phyloP scores from a whole-genome alignment of 2,797 vertebrate species.

The Monodelphis domestica region DNA sequence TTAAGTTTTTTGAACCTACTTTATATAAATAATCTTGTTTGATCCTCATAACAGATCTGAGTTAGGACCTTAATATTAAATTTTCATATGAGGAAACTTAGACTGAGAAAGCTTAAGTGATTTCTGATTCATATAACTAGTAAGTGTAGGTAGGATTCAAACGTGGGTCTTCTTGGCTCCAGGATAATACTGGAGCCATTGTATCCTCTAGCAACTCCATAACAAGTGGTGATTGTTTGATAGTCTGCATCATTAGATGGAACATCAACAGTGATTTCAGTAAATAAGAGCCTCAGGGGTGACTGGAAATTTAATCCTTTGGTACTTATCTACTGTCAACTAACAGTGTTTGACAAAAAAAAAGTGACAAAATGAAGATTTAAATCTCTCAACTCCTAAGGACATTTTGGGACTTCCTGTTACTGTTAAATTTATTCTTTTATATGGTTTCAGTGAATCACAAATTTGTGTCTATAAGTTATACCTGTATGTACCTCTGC shows the following conservation, averaged over 20 bases:
- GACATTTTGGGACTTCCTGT: conserved; percentile 37
- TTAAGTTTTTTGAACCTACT: background rate
- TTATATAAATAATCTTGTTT: background rate
- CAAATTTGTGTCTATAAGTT: conserved; percentile 33
- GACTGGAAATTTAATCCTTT: background rate
- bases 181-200: background rate
- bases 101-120: background rate
- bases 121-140: background rate
- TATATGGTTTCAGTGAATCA: conserved; percentile 27
- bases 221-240: background rate
- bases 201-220: background rate
- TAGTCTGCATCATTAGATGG: background rate
- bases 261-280: background rate
- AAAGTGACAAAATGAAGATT: conserved; percentile 3
- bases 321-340: conserved; percentile 2
- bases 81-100: background rate
- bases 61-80: background rate
- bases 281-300: background rate
- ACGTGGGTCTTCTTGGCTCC: background rate
- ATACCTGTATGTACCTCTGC: conserved; percentile 1
- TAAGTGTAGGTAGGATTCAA: background rate
- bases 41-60: background rate
- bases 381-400: conserved; percentile 28
- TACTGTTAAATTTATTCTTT: conserved; percentile 55
- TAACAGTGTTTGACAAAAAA: background rate